Percentiles rank a stretch among this genome's conserved stretches.
These are phyloP conservation scores for Muntiacus muntjak DNA, from an alignment of 2,113 vertebrate genomes.

Conservation along the genomic window DNA sequence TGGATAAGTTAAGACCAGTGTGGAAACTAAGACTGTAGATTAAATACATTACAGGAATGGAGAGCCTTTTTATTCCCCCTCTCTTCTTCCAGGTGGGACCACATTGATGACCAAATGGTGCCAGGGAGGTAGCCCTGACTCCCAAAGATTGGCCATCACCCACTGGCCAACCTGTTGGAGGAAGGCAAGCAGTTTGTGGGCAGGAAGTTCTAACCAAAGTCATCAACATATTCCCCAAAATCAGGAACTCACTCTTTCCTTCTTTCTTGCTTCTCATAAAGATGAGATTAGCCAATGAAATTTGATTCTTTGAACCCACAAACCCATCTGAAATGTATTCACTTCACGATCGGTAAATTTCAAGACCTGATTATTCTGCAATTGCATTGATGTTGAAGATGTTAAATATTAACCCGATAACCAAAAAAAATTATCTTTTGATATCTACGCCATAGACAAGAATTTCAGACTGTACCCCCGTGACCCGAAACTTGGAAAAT, in stretches of 20 bases:
- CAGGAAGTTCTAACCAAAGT: neutral
- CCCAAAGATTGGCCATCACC: neutral
- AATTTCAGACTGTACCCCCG: neutral
- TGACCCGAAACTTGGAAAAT: neutral
- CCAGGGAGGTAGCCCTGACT: neutral
- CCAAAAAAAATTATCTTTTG: neutral
- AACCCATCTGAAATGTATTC: neutral
- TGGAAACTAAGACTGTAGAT: neutral
- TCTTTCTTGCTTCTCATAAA: neutral
- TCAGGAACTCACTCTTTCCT: too few species aligned
- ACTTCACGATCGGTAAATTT: neutral
- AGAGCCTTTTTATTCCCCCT: neutral
- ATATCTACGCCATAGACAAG: neutral
- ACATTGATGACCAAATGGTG: neutral
- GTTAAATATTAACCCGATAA: neutral
- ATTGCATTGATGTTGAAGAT: neutral
- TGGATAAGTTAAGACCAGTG: neutral
- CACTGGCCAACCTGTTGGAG: neutral
- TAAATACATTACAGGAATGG: accelerated
- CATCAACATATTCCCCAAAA: neutral
- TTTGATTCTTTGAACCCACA: neutral
- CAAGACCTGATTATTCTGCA: neutral
- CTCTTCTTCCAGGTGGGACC: neutral
- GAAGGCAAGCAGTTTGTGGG: neutral
- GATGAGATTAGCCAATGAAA: neutral